Evolutionary conservation across 2,888 invertebrate species (phyloP), one percentile per base, ranked within the genome.

Genomic region (Ochropleura plecta): DNA sequence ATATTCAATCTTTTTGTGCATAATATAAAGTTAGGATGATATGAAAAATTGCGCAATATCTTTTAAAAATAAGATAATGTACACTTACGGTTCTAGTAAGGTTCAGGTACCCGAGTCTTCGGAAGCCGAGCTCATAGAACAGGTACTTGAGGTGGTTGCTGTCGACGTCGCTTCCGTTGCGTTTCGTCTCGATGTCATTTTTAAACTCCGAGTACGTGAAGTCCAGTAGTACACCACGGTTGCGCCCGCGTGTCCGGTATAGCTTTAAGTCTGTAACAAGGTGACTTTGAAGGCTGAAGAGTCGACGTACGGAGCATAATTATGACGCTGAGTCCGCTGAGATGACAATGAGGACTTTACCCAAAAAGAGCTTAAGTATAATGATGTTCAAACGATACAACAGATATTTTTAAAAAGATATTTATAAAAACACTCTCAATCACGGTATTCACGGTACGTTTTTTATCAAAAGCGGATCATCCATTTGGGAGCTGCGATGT

Each of bases 121-220:
- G 91, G 88, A 97, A 97, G 18, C 97, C 97, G 71, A 98, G 94
- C 90, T 97, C 96, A 16, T 88, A 88, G 89, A 98, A 97, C n/a
- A 98, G 92, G 67, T 97, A 92, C 84, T 96, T 95, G 73, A 98
- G 92, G 83, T 97, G 97, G 69, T 93, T 88, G 85, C 96, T 95
- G 93, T 98, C 98, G 6, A 95, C 92, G 76, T 97, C 94, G n/a
- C 97, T 97, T 49, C 98, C 98, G 59, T 91, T 90, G 51, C 98
- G 96, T 83, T 91, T 89, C 51, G 88, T 77, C 79, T 94, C 94
- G 7, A 94, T 89, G 55, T 91, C 85, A 84, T 94, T 85, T 20
- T 89, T 83, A 91, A 97, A 97, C 76, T 96, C 91, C 48, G 97
- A 95, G 89, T 97, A 97, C 87, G 97, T 97, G 80, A 97, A 97